phyloP scores from a whole-genome alignment of 2,113 vertebrate species.

The Anseranas semipalmata region DNA sequence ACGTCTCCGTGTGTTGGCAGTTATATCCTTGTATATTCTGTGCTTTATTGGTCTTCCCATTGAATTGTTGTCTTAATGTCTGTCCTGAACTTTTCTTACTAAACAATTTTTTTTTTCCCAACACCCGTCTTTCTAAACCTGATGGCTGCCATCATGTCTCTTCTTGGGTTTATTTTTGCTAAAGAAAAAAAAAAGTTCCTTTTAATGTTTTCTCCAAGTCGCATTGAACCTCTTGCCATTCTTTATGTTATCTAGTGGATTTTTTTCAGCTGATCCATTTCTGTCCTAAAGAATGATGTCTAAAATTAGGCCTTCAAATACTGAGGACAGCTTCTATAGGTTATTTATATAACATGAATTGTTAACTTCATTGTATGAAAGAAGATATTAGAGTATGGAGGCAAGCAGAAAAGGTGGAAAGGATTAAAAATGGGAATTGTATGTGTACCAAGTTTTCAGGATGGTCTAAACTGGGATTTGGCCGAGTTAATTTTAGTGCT shows the following conservation, averaged over 20 bases:
- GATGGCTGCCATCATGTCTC: rapidly evolving
- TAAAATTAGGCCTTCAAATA: not conserved
- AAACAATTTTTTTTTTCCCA: not conserved
- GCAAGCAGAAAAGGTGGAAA: not conserved
- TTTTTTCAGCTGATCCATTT: not conserved
- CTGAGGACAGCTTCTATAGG: not conserved
- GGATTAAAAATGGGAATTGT: not conserved
- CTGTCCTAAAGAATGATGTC: not conserved
- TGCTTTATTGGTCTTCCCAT: not conserved
- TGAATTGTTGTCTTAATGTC: not conserved
- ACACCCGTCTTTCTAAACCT: not conserved
- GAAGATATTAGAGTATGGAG: not conserved
- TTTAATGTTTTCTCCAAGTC: not conserved
- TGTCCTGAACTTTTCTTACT: not conserved
- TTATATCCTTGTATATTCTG: not conserved
- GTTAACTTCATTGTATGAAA: not conserved
- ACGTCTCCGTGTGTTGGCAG: rapidly evolving
- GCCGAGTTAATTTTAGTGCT: not conserved
- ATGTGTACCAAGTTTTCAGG: not conserved
- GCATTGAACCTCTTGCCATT: not conserved
- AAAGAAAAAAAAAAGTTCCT: not conserved
- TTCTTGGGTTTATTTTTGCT: not conserved
- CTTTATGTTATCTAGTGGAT: not conserved
- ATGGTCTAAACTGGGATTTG: not conserved
- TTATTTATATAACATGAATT: not conserved